Evolutionary conservation across 2,113 vertebrate genomes (phyloP).

Genomic region (Antidorcas marsupialis): DNA sequence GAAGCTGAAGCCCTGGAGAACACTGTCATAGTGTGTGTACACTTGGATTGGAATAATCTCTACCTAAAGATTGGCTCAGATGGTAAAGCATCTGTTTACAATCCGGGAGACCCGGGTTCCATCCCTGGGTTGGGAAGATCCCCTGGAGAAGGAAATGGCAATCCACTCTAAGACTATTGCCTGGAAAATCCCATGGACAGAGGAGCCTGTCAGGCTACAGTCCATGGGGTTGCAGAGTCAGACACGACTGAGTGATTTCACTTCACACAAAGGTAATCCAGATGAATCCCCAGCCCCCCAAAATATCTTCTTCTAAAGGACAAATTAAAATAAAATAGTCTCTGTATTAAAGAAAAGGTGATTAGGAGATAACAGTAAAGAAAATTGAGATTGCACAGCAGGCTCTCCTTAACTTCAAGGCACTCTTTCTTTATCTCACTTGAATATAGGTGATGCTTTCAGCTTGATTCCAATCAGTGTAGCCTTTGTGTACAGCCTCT

Average conservation of each 20-base stretch:
- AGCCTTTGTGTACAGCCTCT: background rate
- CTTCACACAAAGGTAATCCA: background rate
- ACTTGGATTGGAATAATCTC: background rate
- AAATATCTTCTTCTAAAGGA: background rate
- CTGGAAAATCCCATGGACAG: too few species aligned
- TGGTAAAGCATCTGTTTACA: too few species aligned
- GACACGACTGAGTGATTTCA: too few species aligned
- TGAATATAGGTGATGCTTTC: background rate
- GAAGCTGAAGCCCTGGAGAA: background rate
- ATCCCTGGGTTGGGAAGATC: too few species aligned
- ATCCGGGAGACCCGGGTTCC: rapidly evolving
- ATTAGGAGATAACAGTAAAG: background rate
- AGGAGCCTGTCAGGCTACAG: too few species aligned
- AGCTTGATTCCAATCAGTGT: background rate
- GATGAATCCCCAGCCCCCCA: background rate
- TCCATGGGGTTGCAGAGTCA: too few species aligned
- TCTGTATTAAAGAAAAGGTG: background rate
- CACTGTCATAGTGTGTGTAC: background rate
- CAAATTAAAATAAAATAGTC: background rate
- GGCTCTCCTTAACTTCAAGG: background rate
- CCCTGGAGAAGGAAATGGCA: too few species aligned
- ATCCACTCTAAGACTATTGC: too few species aligned
- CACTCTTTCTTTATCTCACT: background rate
- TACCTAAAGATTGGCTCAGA: background rate
- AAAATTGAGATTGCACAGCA: background rate